These are phyloP conservation scores for Drosophila guanche DNA, from an alignment of 1,140 invertebrate genomes.

Conservation along the genomic window DNA sequence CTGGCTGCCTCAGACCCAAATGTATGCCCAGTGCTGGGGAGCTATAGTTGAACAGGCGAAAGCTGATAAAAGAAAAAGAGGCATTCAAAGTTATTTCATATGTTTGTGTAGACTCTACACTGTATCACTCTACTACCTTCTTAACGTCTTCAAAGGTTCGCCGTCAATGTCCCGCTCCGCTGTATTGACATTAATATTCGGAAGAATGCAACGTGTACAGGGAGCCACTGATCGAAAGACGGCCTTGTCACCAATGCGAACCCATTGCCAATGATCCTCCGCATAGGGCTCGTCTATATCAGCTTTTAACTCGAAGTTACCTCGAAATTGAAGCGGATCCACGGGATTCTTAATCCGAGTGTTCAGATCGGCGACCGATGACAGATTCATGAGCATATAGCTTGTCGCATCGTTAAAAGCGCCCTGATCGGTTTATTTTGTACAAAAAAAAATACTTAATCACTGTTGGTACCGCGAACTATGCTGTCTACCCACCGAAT, in stretches of 20 bases:
- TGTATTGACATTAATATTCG: slow-evolving; percentile 86
- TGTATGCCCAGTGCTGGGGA: slow-evolving; percentile 77
- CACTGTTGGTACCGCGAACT: too few relatives aligned
- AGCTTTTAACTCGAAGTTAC: slow-evolving; percentile 85
- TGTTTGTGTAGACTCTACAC: neutral
- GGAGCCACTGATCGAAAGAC: slow-evolving; percentile 83
- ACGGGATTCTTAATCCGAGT: slow-evolving; percentile 79
- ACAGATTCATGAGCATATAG: slow-evolving; percentile 84
- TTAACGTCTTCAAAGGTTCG: slow-evolving; percentile 86
- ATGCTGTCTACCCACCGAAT: slow-evolving; percentile 56
- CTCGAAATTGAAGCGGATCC: slow-evolving; percentile 85
- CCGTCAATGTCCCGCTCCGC: slow-evolving; percentile 84
- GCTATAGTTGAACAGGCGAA: slow-evolving; percentile 64
- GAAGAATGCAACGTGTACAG: slow-evolving; percentile 85
- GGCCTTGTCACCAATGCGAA: slow-evolving; percentile 82
- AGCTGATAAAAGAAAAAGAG: slow-evolving; percentile 38
- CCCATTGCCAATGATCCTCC: slow-evolving; percentile 84
- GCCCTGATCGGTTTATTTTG: slow-evolving; percentile 72
- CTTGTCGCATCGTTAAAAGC: slow-evolving; percentile 84
- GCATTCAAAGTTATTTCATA: neutral
- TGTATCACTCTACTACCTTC: slow-evolving; percentile 38
- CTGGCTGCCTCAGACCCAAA: slow-evolving; percentile 66
- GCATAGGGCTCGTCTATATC: slow-evolving; percentile 83
- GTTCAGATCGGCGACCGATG: slow-evolving; percentile 84
- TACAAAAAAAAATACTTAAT: neutral